Base-by-base conservation (phyloP, 2,113 vertebrate genomes). In the Oostethus manadensis region DNA sequence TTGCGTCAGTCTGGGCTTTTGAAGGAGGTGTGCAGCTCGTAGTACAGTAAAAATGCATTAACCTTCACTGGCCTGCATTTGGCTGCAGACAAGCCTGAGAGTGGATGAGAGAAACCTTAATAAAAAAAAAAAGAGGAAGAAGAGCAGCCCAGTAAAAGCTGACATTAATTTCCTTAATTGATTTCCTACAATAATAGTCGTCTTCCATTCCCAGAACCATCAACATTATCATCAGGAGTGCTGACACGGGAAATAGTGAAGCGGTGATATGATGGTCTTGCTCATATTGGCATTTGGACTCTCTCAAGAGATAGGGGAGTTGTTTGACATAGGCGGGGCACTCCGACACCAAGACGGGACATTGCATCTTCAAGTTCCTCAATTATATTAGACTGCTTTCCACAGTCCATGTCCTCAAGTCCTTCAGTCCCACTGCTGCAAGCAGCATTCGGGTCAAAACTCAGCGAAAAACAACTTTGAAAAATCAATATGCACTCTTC, bases 41-140 rank as follows among this genome's bases (percentile, higher is more conserved):
- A 81, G 80, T 88, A 92, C 90, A 92, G 86, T 85, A 85, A 91
- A 94, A 95, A 94, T 78, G 87, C 92, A 95, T 96, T 95, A 95
- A 93, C 92, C 89, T 91, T 76, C 76, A 64, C 81, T 91, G 87
- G 88, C 90, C 85, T 82, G 82, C 86, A 73, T 84, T 86, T 91
- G 78, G 78, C 80, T 77, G 45, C 20, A 76, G 77, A 76, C 72
- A 68, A 74, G 60, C 67, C 14, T 2, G 60, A 68, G 75, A 82
- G 83, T 80, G 83, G 78, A 82, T 82, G 79, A 78, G 71, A 70
- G 64, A 68, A 73, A 70, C 56, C 74, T 81, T 81, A 76, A 68
- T 66, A 62, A 68, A 69, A 75, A 76, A 71, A 73, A 56, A 14
- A 56, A 42, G n/a, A n/a, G n/a, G n/a, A 42, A 45, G 22, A 44